These are phyloP conservation scores for Aphrocallistes beatrix DNA, from an alignment of 37 sponge, comb jelly and placozoan genomes.

Conservation along the genomic window DNA sequence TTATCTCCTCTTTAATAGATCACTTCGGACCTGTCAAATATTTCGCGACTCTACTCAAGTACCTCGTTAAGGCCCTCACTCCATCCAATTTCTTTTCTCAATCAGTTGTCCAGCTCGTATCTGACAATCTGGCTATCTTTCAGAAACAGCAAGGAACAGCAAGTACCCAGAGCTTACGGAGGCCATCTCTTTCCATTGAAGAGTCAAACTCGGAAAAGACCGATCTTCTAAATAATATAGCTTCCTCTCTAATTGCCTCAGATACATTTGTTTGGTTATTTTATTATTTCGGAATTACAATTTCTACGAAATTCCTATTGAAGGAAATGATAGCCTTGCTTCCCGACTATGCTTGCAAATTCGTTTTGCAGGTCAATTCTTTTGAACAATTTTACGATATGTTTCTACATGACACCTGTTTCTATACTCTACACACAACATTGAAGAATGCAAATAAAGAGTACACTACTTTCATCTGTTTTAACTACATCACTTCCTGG, in stretches of 20 bases:
- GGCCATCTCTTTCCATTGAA: neutral
- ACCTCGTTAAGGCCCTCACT: neutral
- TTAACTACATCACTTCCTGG: neutral
- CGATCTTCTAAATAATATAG: neutral
- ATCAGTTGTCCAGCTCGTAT: neutral
- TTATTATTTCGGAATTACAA: neutral
- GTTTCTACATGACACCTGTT: neutral
- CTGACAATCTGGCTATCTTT: neutral
- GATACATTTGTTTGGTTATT: neutral
- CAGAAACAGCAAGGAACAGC: neutral
- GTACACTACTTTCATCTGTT: neutral
- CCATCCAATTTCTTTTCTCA: neutral
- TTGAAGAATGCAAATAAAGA: neutral
- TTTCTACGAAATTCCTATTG: neutral
- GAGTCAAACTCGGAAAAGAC: neutral
- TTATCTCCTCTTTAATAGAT: neutral
- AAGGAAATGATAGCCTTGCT: neutral
- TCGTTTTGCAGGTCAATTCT: neutral
- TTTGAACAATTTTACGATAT: neutral
- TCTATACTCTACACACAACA: neutral
- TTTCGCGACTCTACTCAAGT: neutral
- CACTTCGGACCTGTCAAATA: neutral
- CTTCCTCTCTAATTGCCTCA: neutral
- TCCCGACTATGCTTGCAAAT: neutral
- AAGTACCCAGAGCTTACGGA: neutral